Base-by-base conservation (phyloP, 2,888 invertebrate species). In the Ormyrus labotus region DNA sequence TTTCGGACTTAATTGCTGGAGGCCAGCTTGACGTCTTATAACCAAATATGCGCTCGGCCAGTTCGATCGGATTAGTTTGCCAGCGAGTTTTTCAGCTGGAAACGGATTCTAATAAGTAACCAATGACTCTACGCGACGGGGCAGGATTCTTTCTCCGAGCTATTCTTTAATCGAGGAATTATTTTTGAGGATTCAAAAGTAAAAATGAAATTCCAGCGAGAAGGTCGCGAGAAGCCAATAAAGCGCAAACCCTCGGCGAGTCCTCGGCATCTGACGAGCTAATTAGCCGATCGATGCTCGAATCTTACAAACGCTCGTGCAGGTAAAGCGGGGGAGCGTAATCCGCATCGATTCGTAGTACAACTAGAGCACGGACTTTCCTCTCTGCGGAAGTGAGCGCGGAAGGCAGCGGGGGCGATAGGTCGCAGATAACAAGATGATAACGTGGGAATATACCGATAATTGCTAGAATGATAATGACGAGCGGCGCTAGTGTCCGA, bases 401-500 rank as follows among this genome's bases (percentile, higher is more conserved):
- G 78, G 82, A 78, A 70, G 57, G 60, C 5, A 34, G 34, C 4
- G 34, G 34, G 34, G 34, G 63, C 81, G 84, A 87, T 85, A 85
- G 85, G 73, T 83, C 76, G 72, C 84, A 11, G 88, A 87, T 88
- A 88, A 87, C 87, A 86, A 87, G 87, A 88, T 86, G 88, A 88
- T 88, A 88, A 87, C 86, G 86, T 85, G 85, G 86, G 87, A 87
- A 87, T 88, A 87, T 84, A 85, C 86, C 84, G 87, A 87, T 89
- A 89, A 89, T 89, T 89, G 89, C 87, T 85, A 84, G 86, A 88
- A 89, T 89, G 87, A 89, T 89, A 89, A 88, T 88, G 87, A 89
- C 86, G 85, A 86, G 69, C 5, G 34, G 47, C 50, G 7, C 53
- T 50, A 13, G 45, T n/a, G 55, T 3, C 11, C 11, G 68, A 34